phyloP scores from a whole-genome alignment of 2,113 vertebrate genomes.

The Fukomys damarensis region DNA sequence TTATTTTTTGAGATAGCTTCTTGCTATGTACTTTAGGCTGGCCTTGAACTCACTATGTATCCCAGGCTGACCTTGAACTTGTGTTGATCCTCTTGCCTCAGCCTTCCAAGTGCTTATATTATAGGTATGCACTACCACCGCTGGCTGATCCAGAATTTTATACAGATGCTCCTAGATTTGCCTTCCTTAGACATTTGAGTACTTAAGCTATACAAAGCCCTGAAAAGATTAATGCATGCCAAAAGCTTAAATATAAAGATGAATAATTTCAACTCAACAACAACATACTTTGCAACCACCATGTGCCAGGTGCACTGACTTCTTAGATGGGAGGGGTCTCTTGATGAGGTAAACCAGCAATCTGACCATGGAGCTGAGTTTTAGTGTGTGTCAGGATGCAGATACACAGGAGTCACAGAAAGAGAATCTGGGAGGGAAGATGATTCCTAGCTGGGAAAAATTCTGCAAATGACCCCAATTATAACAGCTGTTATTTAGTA shows the following conservation, averaged over 20 bases:
- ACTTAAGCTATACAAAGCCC: background rate
- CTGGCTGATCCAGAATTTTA: background rate
- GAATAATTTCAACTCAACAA: background rate
- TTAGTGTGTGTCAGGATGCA: background rate
- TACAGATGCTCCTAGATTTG: background rate
- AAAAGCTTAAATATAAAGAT: background rate
- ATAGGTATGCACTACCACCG: background rate
- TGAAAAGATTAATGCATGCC: background rate
- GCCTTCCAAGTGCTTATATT: background rate
- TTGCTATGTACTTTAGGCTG: background rate
- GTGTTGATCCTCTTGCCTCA: background rate
- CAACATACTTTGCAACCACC: background rate
- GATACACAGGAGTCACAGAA: background rate
- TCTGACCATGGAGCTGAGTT: background rate
- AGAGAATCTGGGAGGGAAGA: background rate
- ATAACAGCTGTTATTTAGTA: background rate
- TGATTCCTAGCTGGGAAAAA: background rate
- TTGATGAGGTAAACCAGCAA: background rate
- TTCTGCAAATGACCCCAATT: background rate
- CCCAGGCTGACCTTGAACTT: background rate
- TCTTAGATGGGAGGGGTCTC: background rate
- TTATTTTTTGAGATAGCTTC: background rate
- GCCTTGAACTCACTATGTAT: background rate
- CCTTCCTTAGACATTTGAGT: constrained; percentile 13
- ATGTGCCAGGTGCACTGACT: background rate